Conservation (phyloP, 2,113 vertebrate species). For the Naja naja region DNA sequence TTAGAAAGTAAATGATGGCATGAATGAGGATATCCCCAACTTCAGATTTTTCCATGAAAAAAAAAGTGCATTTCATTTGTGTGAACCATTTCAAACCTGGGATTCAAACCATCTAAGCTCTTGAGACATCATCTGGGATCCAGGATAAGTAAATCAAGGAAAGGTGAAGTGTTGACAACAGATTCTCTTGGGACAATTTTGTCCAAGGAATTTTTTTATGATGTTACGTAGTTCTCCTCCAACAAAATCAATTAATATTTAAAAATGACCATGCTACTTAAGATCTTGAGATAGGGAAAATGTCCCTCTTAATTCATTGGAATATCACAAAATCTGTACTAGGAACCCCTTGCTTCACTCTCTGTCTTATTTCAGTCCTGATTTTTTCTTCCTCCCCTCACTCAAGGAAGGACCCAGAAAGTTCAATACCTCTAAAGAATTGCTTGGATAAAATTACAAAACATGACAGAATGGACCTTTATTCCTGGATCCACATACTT, state of each 20-base stretch:
- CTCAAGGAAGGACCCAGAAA: neutral
- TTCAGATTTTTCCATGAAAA: neutral
- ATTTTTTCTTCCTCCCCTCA: neutral
- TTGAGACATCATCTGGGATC: neutral
- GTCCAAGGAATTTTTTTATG: no score
- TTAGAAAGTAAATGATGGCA: neutral
- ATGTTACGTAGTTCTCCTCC: neutral
- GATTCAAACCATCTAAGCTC: neutral
- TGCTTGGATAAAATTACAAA: neutral
- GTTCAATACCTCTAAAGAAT: neutral
- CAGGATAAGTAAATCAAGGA: neutral
- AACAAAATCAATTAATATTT: neutral
- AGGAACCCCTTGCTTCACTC: neutral
- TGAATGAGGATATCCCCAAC: neutral
- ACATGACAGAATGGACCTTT: neutral
- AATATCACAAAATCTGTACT: neutral
- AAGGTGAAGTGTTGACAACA: neutral
- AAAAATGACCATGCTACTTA: neutral
- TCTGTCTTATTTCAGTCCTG: neutral
- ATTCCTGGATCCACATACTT: neutral
- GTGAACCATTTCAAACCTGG: neutral
- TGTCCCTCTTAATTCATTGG: neutral
- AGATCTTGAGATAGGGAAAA: neutral
- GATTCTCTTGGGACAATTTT: neutral
- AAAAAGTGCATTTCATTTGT: neutral